Conservation (phyloP, 2,888 invertebrate species). For the Stenolophus ochropezus region DNA sequence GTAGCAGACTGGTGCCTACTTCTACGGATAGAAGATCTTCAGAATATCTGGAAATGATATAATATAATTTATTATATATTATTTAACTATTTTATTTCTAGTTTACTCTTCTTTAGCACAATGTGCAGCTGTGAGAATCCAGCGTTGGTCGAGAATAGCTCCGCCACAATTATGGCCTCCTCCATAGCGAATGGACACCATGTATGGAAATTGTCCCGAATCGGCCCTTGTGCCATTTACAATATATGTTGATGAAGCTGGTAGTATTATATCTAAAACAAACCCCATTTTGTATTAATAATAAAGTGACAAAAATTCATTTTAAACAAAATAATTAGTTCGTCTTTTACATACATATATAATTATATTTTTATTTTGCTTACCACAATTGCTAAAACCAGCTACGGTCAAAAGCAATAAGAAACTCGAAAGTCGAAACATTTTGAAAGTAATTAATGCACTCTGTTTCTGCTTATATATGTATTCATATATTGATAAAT, state of each 20-base stretch:
- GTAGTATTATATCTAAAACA: not conserved
- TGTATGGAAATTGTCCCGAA: constrained; percentile 21
- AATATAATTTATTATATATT: not conserved
- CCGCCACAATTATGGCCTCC: constrained; percentile 38
- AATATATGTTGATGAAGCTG: not conserved
- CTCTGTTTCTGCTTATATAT: not conserved
- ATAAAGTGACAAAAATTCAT: no score
- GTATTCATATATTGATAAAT: not conserved
- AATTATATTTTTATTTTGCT: not conserved
- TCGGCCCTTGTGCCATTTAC: constrained; percentile 26
- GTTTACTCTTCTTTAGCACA: constrained; percentile 2
- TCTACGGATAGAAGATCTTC: not conserved
- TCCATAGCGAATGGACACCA: constrained; percentile 26
- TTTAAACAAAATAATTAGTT: no score
- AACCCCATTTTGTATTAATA: no score
- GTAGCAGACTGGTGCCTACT: not conserved
- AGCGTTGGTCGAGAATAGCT: constrained; percentile 5
- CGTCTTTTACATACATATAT: not conserved
- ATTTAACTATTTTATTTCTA: not conserved
- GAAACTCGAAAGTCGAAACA: not conserved
- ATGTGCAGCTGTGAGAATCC: constrained; percentile 40
- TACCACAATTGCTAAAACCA: not conserved
- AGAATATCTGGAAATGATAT: not conserved
- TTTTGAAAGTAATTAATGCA: not conserved
- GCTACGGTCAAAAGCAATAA: not conserved